Percentiles rank a stretch among this genome's conserved stretches.
These are phyloP conservation scores for Euthynnus affinis DNA, from an alignment of 2,797 vertebrate species.

Conservation along the genomic window DNA sequence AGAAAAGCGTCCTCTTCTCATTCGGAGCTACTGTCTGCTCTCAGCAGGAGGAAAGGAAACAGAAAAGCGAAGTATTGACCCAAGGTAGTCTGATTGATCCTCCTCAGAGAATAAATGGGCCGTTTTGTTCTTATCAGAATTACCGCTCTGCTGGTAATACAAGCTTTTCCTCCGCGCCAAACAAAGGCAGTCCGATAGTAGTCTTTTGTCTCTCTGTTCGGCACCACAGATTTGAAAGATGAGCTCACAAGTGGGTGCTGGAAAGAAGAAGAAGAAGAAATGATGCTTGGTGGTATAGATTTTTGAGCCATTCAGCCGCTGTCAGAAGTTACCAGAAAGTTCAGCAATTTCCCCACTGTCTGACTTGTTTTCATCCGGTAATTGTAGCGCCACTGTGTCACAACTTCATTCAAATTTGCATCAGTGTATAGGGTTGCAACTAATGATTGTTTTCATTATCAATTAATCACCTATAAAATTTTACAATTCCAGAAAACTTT, in stretches of 20 bases:
- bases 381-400: too few relatives aligned
- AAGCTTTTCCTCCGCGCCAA: constrained; percentile 9
- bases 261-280: background rate
- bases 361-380: too few relatives aligned
- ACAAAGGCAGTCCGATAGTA: constrained; percentile 13
- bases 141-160: constrained; percentile 21
- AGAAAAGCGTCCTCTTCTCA: constrained; percentile 27
- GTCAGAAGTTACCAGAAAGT: background rate
- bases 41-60: constrained; percentile 46
- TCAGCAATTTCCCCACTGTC: background rate
- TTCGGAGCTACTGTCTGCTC: constrained; percentile 10
- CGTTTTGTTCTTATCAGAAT: constrained; percentile 44
- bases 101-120: constrained; percentile 33
- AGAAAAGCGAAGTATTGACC: constrained; percentile 55
- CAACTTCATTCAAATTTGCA: too few relatives aligned
- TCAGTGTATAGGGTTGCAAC: too few relatives aligned
- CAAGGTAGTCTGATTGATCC: constrained; percentile 40
- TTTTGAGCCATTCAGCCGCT: background rate
- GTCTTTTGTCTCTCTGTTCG: constrained; percentile 27
- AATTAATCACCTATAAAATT: too few relatives aligned
- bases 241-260: background rate
- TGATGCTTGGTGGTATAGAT: background rate
- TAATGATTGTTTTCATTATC: too few relatives aligned
- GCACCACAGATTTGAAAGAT: constrained; percentile 4
- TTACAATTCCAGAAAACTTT: too few relatives aligned